phyloP scores from a whole-genome alignment of 2,888 invertebrate genomes.

The Taphrorychus bicolor region DNA sequence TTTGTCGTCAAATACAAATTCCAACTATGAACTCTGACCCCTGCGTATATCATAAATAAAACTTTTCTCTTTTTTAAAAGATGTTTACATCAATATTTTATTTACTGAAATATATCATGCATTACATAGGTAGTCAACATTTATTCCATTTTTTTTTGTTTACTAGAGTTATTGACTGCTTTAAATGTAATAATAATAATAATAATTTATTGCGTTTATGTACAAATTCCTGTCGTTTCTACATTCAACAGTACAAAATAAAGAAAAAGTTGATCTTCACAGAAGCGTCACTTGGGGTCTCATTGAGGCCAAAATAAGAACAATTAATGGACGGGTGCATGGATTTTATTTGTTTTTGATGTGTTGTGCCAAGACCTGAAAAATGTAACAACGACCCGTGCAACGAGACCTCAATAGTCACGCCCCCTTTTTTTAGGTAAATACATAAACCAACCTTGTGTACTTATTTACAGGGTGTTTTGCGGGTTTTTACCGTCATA shows the following conservation, averaged over 20 bases:
- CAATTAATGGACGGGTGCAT: not conserved
- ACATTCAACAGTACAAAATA: not conserved
- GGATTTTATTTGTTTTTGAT: not conserved
- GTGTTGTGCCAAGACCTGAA: not conserved
- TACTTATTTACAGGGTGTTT: not conserved
- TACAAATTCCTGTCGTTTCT: constrained; percentile 5
- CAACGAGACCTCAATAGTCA: not conserved
- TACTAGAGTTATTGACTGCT: constrained; percentile 24
- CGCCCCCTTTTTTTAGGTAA: not conserved
- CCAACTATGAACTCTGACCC: too few species aligned
- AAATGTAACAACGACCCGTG: not conserved
- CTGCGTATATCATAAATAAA: too few species aligned
- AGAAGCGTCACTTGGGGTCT: not conserved
- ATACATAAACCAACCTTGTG: not conserved
- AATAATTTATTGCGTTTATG: constrained; percentile 27
- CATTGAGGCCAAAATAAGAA: not conserved
- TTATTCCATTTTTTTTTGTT: constrained; percentile 27
- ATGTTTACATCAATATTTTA: constrained; percentile 35
- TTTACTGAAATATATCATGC: constrained; percentile 33
- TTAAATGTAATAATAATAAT: constrained; percentile 16
- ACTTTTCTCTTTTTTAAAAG: constrained; percentile 14
- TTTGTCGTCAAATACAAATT: too few species aligned
- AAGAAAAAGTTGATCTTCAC: not conserved
- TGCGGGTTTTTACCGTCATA: not conserved
- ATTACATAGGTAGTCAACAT: constrained; percentile 37